Conservation (phyloP, 1,140 invertebrate species). For the Polypedilum vanderplanki region DNA sequence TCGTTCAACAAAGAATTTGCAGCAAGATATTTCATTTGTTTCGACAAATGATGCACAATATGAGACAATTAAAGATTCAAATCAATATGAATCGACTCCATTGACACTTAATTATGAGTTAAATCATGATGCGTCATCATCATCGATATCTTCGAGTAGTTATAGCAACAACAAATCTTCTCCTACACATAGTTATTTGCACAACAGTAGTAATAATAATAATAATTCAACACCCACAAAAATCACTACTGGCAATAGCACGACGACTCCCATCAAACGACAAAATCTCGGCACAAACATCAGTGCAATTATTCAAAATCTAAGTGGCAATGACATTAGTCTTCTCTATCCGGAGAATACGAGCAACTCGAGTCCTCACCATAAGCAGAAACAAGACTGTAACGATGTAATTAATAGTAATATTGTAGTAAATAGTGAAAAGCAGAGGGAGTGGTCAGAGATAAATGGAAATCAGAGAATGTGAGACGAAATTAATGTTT, state of each 20-base stretch:
- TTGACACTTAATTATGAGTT: slow-evolving; percentile 31
- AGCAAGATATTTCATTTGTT: slow-evolving; percentile 40
- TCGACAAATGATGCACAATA: slow-evolving; percentile 56
- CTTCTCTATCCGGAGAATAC: slow-evolving; percentile 36
- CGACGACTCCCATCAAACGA: slow-evolving; percentile 31
- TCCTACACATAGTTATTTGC: neutral
- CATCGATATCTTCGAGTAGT: slow-evolving; percentile 35
- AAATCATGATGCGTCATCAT: slow-evolving; percentile 29
- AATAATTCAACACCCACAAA: slow-evolving; percentile 22
- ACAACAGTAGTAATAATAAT: slow-evolving; percentile 7
- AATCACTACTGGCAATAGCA: slow-evolving; percentile 33
- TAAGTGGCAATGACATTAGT: slow-evolving; percentile 40
- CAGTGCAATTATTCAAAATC: slow-evolving; percentile 43
- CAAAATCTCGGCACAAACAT: slow-evolving; percentile 41
- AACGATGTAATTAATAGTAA: slow-evolving; percentile 29
- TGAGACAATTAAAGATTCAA: slow-evolving; percentile 46
- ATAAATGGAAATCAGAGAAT: slow-evolving; percentile 31
- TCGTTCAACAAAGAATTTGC: slow-evolving; percentile 42
- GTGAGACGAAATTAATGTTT: slow-evolving; percentile 36
- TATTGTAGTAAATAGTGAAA: slow-evolving; percentile 13
- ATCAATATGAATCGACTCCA: slow-evolving; percentile 31
- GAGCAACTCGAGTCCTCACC: neutral
- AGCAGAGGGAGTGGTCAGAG: slow-evolving; percentile 33
- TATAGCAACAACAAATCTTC: slow-evolving; percentile 32
- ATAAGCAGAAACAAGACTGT: slow-evolving; percentile 30